These are phyloP conservation scores for Mohoua ochrocephala DNA, from an alignment of 2,113 vertebrate species.

Conservation along the genomic window DNA sequence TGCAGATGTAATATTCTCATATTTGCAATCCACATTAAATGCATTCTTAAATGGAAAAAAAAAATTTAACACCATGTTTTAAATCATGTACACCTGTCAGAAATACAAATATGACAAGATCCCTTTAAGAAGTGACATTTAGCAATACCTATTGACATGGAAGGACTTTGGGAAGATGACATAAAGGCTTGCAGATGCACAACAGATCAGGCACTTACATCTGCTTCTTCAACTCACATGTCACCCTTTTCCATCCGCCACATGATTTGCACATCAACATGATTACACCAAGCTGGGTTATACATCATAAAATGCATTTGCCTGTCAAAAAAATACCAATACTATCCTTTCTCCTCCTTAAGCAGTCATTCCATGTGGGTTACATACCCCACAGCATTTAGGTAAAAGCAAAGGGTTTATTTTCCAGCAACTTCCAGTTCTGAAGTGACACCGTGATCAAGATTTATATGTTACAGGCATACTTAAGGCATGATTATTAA, in stretches of 20 bases:
- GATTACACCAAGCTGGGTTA: background rate
- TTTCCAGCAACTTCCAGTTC: background rate
- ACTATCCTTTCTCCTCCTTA: background rate
- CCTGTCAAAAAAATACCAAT: background rate
- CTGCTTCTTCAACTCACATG: slow-evolving; percentile 17
- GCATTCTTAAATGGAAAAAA: background rate
- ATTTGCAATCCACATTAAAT: background rate
- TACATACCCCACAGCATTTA: background rate
- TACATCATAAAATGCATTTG: background rate
- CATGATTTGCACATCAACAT: background rate
- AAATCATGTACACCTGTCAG: background rate
- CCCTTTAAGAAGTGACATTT: background rate
- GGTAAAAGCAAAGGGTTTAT: background rate
- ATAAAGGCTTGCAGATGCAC: background rate
- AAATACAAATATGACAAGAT: background rate
- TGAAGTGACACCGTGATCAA: background rate
- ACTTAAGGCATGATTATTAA: background rate
- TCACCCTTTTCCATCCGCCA: slow-evolving; percentile 1
- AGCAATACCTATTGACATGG: background rate
- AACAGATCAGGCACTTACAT: slow-evolving; percentile 6
- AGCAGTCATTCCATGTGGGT: background rate
- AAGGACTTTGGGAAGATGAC: background rate
- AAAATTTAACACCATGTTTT: background rate
- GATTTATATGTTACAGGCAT: background rate
- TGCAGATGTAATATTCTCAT: background rate